phyloP scores from a whole-genome alignment of 2,797 vertebrate species.

The Eospalax fontanierii region DNA sequence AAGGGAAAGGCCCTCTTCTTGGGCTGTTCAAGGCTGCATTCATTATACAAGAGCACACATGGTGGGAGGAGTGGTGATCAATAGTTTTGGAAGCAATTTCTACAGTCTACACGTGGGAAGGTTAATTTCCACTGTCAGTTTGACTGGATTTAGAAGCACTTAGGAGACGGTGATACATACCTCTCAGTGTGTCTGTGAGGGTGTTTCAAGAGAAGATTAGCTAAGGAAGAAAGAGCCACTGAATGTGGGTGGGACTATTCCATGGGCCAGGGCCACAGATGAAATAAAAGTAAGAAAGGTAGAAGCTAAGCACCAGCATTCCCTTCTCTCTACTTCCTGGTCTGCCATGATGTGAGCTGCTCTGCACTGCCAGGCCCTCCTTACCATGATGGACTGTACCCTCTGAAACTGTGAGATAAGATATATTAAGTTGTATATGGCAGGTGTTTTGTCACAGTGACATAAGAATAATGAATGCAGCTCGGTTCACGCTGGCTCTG shows the following conservation, averaged over 20 bases:
- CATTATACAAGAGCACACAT: not conserved
- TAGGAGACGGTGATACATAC: not conserved
- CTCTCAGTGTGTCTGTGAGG: not conserved
- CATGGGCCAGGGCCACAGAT: not conserved
- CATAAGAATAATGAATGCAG: not conserved
- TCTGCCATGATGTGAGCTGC: not conserved
- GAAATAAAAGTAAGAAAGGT: not conserved
- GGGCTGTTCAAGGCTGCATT: not conserved
- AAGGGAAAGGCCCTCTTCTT: not conserved
- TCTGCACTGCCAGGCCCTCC: not conserved
- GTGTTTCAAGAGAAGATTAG: not conserved
- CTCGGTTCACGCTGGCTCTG: not conserved
- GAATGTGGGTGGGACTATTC: not conserved
- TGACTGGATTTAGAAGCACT: not conserved
- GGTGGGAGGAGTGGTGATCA: not conserved
- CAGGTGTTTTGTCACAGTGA: not conserved
- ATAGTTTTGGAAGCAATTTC: slow-evolving; percentile 15
- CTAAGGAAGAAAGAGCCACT: not conserved
- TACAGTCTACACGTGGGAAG: not conserved
- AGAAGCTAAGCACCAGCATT: not conserved
- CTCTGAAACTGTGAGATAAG: not conserved
- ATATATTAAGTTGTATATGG: not conserved
- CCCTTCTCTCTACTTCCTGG: not conserved
- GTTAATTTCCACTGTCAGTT: not conserved
- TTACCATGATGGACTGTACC: not conserved